Conservation (phyloP, 2,113 vertebrate genomes). For the Chauna torquata region DNA sequence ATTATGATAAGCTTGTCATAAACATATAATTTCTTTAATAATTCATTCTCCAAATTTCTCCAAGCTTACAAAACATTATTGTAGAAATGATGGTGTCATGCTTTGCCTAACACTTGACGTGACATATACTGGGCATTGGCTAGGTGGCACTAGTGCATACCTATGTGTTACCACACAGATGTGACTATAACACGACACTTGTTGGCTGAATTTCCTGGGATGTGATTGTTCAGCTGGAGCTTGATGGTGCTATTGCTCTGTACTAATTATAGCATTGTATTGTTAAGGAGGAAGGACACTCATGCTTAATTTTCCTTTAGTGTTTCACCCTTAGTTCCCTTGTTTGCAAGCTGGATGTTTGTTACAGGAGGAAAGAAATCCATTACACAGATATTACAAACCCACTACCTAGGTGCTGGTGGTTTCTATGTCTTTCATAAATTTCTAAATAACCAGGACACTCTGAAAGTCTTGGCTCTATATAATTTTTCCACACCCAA, state of each 20-base stretch:
- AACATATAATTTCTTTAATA: neutral
- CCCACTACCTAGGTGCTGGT: neutral
- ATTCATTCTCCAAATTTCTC: neutral
- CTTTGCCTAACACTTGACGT: neutral
- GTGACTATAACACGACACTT: neutral
- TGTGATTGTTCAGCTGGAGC: slow-evolving; percentile 49
- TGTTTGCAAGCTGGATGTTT: neutral
- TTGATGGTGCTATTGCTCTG: slow-evolving; percentile 68
- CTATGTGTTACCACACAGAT: neutral
- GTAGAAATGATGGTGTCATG: neutral
- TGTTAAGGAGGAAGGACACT: neutral
- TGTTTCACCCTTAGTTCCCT: neutral
- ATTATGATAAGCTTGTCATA: neutral
- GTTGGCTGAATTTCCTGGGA: slow-evolving; percentile 26
- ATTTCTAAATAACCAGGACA: neutral
- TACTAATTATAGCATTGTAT: slow-evolving; percentile 1
- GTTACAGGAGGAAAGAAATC: neutral
- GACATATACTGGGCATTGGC: slow-evolving; percentile 39
- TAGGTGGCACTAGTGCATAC: slow-evolving; percentile 70
- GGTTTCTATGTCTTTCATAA: neutral
- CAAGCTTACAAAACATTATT: neutral
- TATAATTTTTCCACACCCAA: neutral
- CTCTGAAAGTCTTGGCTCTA: neutral
- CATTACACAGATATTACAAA: neutral
- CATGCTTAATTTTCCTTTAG: neutral